phyloP scores from a whole-genome alignment of 2,797 vertebrate genomes.

The Xyrichtys novacula region DNA sequence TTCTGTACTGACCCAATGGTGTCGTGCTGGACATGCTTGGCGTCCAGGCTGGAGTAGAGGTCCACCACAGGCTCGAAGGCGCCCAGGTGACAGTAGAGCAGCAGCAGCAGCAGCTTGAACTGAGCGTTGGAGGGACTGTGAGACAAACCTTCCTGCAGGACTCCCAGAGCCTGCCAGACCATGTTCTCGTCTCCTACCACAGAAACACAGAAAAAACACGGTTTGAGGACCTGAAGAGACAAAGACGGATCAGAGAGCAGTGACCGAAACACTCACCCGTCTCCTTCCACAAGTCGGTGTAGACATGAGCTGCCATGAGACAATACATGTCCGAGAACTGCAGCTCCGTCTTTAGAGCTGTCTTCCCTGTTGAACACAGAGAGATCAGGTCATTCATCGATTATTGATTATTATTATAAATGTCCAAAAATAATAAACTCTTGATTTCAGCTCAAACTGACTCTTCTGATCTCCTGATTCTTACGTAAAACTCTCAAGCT shows the following conservation, averaged over 20 bases:
- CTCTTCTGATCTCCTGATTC: no score
- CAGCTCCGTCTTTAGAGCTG: constrained; percentile 95
- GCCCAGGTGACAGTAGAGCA: constrained; percentile 94
- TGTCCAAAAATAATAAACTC: no score
- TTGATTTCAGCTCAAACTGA: no score
- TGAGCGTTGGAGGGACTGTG: constrained; percentile 95
- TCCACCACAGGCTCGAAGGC: constrained; percentile 96
- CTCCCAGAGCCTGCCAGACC: constrained; percentile 90
- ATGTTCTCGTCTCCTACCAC: constrained; percentile 88
- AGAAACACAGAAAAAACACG: background rate
- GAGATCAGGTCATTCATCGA: no score
- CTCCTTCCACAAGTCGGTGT: constrained; percentile 93
- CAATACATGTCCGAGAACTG: constrained; percentile 98
- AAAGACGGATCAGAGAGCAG: background rate
- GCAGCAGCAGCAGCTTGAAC: constrained; percentile 97
- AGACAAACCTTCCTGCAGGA: constrained; percentile 92
- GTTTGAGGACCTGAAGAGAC: background rate
- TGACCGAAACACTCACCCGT: constrained; percentile 82
- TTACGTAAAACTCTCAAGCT: no score
- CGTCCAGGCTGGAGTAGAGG: constrained; percentile 96
- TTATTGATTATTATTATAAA: no score
- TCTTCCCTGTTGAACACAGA: constrained; percentile 82
- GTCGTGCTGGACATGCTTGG: constrained; percentile 98
- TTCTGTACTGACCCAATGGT: constrained; percentile 92
- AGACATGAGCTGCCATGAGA: constrained; percentile 95